Evolutionary conservation across 2,888 invertebrate species (phyloP).

Genomic region (Fissipunctia ypsillon): DNA sequence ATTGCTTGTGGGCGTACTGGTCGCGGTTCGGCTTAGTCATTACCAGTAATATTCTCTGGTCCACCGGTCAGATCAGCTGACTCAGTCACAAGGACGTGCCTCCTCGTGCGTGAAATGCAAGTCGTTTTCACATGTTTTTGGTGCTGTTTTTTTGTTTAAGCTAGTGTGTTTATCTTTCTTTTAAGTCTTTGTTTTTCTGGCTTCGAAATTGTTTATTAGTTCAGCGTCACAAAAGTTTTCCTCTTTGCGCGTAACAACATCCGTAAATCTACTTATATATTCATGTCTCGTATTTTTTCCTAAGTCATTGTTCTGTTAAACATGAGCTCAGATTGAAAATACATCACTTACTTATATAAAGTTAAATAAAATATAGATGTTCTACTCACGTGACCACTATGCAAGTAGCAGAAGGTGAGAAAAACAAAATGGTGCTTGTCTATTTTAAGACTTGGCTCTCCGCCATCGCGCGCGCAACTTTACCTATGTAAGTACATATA

Average conservation of each 20-base stretch:
- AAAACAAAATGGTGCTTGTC: conserved; percentile 78
- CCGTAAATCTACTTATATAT: conserved; percentile 38
- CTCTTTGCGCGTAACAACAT: conserved; percentile 24
- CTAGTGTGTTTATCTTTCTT: conserved; percentile 47
- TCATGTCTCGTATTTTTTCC: conserved; percentile 40
- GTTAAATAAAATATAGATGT: conserved; percentile 65
- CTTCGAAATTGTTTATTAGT: conserved; percentile 20
- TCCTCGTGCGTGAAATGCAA: conserved; percentile 72
- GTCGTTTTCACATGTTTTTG: conserved; percentile 70
- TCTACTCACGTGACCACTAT: conserved; percentile 83
- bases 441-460: conserved; percentile 85
- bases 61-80: conserved; percentile 70
- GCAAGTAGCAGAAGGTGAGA: conserved; percentile 82
- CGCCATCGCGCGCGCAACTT: conserved; percentile 79
- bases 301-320: conserved; percentile 52
- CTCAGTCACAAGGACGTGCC: conserved; percentile 72
- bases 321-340: conserved; percentile 45
- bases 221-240: conserved; percentile 14
- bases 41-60: conserved; percentile 69
- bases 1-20: conserved; percentile 76
- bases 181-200: conserved; percentile 11
- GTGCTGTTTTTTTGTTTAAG: conserved; percentile 47
- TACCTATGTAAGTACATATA: conserved; percentile 84
- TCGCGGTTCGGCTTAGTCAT: conserved; percentile 65
- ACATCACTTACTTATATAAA: conserved; percentile 61